Evolutionary conservation across 2,797 vertebrate species (phyloP).

Genomic region (Apogon hyalosoma): DNA sequence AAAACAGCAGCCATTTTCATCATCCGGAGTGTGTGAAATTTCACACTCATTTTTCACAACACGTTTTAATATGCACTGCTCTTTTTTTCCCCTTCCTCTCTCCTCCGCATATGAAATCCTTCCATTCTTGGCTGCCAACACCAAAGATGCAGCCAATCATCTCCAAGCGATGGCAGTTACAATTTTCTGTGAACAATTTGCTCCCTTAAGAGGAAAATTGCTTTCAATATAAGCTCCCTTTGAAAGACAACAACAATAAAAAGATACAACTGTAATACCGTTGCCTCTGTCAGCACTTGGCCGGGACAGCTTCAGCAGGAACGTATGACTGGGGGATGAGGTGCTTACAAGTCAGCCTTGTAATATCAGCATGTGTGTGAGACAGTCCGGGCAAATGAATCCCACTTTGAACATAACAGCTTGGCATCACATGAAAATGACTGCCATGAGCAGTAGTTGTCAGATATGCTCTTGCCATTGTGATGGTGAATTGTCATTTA

Average conservation of each 20-base stretch:
- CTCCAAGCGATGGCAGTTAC: slow-evolving; percentile 83
- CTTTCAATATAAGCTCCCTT: slow-evolving; percentile 88
- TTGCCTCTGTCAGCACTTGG: slow-evolving; percentile 84
- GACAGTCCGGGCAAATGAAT: slow-evolving; percentile 89
- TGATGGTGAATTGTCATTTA: slow-evolving; percentile 90
- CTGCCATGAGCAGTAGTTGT: slow-evolving; percentile 89
- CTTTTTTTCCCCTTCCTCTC: slow-evolving; percentile 30
- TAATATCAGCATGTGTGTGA: slow-evolving; percentile 90
- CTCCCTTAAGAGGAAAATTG: slow-evolving; percentile 89
- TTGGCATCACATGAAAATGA: slow-evolving; percentile 89
- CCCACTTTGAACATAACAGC: slow-evolving; percentile 90
- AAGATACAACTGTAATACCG: slow-evolving; percentile 88
- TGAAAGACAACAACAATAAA: slow-evolving; percentile 89
- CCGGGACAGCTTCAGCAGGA: slow-evolving; percentile 78
- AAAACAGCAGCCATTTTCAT: slow-evolving; percentile 80
- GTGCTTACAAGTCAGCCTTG: slow-evolving; percentile 88
- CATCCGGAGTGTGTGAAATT: slow-evolving; percentile 82
- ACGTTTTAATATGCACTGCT: slow-evolving; percentile 82
- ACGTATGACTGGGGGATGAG: slow-evolving; percentile 86
- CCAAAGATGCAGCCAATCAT: slow-evolving; percentile 83
- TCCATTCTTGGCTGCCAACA: slow-evolving; percentile 78
- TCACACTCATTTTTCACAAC: slow-evolving; percentile 86
- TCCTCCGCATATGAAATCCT: slow-evolving; percentile 80
- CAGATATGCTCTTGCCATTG: slow-evolving; percentile 87
- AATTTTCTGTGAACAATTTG: slow-evolving; percentile 88